Evolutionary conservation across 2,113 vertebrate genomes (phyloP).

Genomic region (Bufo gargarizans): DNA sequence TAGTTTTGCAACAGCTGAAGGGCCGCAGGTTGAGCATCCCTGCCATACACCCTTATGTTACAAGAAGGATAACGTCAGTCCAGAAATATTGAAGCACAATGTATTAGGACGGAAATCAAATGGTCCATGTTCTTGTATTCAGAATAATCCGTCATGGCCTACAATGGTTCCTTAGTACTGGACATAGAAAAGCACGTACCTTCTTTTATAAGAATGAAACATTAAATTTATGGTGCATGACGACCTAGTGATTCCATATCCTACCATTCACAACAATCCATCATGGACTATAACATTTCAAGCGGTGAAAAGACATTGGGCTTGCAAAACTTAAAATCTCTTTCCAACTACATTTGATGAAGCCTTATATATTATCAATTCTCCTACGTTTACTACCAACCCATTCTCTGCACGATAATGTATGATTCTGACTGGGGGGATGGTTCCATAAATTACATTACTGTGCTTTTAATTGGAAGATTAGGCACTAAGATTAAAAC

Average conservation of each 20-base stretch:
- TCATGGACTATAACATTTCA: not conserved
- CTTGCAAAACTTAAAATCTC: not conserved
- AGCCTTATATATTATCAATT: not conserved
- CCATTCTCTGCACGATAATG: not conserved
- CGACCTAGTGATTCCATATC: not conserved
- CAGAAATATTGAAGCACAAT: not conserved
- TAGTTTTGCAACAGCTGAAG: no score
- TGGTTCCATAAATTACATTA: no score
- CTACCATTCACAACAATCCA: not conserved
- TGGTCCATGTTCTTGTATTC: not conserved
- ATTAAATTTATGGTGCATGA: not conserved
- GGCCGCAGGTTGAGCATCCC: no score
- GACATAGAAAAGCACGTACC: not conserved
- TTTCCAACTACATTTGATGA: not conserved
- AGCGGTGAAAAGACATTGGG: not conserved
- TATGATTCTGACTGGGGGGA: not conserved
- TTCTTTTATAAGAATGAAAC: not conserved
- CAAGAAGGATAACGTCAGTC: not conserved
- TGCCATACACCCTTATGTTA: no score
- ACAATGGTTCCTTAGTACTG: not conserved
- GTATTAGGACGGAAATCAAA: not conserved
- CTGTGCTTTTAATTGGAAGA: no score
- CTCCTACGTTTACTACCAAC: not conserved
- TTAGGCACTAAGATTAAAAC: not conserved
- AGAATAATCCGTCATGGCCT: not conserved